Percentiles rank a stretch among this genome's conserved stretches.
Conservation (phyloP, 2,797 vertebrate species). For the Syndactyla subalaris region DNA sequence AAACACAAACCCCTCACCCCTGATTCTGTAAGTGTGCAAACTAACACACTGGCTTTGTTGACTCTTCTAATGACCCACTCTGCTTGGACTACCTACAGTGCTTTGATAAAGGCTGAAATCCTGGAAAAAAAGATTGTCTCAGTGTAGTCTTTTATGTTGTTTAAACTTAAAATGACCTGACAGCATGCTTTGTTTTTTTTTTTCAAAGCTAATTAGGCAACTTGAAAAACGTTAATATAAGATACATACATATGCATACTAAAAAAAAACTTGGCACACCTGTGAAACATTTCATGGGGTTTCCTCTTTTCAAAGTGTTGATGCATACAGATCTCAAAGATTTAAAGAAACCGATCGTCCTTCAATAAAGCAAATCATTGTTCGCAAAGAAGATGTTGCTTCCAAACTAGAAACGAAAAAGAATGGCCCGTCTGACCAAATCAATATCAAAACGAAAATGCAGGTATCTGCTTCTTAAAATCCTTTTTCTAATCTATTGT, state of each 20-base stretch:
- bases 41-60: background rate
- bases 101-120: background rate
- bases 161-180: background rate
- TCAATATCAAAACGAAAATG: slow-evolving; percentile 90
- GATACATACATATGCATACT: background rate
- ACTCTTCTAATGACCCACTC: background rate
- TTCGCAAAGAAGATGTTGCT: slow-evolving; percentile 88
- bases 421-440: slow-evolving; percentile 70
- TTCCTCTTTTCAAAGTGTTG: slow-evolving; percentile 77
- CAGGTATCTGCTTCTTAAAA: slow-evolving; percentile 80
- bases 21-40: background rate
- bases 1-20: accelerated
- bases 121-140: no score
- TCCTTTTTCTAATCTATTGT: background rate
- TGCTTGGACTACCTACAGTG: background rate
- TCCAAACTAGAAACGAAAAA: slow-evolving; percentile 78
- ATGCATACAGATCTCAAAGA: slow-evolving; percentile 91
- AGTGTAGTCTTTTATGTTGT: background rate
- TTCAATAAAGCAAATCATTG: slow-evolving; percentile 87
- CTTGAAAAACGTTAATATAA: background rate
- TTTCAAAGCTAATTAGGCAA: background rate
- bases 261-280: background rate
- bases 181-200: background rate
- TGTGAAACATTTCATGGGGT: background rate
- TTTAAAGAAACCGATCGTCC: slow-evolving; percentile 89